phyloP scores from a whole-genome alignment of 1,140 invertebrate genomes.

The Brachionus sp. region DNA sequence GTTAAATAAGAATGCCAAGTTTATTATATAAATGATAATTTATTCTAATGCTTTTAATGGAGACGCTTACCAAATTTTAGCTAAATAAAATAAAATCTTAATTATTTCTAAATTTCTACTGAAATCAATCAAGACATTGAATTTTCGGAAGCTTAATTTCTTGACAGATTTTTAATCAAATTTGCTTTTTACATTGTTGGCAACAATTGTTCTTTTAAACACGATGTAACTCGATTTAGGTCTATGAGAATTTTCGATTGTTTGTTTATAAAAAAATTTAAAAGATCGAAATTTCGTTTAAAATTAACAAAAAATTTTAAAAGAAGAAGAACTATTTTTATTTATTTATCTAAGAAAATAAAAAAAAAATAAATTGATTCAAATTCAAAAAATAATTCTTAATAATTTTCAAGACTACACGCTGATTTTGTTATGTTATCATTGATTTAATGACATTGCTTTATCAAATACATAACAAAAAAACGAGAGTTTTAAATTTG shows the following conservation, averaged over 20 bases:
- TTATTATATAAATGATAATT: background rate
- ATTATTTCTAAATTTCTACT: background rate
- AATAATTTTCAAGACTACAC: background rate
- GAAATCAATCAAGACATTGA: background rate
- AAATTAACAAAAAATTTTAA: background rate
- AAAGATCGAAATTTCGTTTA: background rate
- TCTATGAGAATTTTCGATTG: background rate
- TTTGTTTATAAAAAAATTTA: background rate
- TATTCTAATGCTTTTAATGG: background rate
- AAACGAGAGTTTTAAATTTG: background rate
- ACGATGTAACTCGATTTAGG: background rate
- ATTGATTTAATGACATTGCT: background rate
- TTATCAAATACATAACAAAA: background rate
- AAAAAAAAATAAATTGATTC: too few species aligned
- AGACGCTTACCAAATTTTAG: background rate
- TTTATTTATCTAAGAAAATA: background rate
- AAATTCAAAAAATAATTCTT: too few species aligned
- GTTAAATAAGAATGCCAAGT: background rate
- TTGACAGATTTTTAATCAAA: background rate
- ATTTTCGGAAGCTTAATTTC: background rate
- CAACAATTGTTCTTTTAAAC: background rate
- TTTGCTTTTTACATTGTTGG: background rate
- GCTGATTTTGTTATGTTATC: background rate
- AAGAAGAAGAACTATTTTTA: constrained; percentile 4
- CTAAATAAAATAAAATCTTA: background rate